Conservation (phyloP, 2,888 invertebrate species). For the Pterobdella sp. region DNA sequence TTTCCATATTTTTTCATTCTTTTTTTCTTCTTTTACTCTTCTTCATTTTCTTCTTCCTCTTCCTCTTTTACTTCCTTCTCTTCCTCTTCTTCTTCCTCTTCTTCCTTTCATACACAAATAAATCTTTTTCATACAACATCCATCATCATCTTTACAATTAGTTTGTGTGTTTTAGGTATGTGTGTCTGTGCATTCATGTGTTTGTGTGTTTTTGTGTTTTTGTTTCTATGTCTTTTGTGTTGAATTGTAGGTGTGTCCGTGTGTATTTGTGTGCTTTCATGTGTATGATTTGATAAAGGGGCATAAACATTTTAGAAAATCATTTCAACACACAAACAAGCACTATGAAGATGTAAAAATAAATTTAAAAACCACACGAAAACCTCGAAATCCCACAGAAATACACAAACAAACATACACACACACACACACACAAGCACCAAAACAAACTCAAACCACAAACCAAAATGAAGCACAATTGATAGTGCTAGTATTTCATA, state of each 20-base stretch:
- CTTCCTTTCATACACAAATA: not conserved
- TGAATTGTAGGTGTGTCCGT: no score
- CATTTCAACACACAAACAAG: not conserved
- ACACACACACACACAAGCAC: not conserved
- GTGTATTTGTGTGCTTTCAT: no score
- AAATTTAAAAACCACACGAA: not conserved
- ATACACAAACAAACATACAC: not conserved
- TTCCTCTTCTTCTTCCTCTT: not conserved
- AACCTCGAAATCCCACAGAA: not conserved
- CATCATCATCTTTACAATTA: conserved; percentile 1
- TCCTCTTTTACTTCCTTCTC: not conserved
- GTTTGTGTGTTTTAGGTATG: no score
- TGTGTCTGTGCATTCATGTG: no score
- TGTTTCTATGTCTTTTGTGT: no score
- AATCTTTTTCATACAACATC: conserved; percentile 14
- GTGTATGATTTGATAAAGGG: no score
- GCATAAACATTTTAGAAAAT: no score
- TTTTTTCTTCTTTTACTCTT: not conserved
- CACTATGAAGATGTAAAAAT: not conserved
- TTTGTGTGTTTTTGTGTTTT: no score
- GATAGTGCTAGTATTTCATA: no score
- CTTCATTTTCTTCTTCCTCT: not conserved
- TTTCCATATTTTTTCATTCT: not conserved
- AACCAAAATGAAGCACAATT: no score
- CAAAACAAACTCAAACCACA: not conserved